Conservation (phyloP, 2,113 vertebrate species). For the Psilopsiagon aurifrons region DNA sequence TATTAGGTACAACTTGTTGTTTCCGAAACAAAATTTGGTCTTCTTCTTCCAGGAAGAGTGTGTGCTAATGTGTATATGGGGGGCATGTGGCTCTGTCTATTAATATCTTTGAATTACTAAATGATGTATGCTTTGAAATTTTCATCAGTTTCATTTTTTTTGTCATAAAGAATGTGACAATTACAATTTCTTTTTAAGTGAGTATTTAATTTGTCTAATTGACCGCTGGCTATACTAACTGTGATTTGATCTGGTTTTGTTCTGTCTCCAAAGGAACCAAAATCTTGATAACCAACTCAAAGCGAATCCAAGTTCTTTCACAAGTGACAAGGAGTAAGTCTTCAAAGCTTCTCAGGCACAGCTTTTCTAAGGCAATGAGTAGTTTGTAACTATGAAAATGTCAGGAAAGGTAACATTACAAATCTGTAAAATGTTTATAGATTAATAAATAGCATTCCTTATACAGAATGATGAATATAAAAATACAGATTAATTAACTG, state of each 20-base stretch:
- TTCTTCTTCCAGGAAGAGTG: neutral
- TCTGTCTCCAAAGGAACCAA: conserved; percentile 44
- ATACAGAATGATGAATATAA: neutral
- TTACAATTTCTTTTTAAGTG: neutral
- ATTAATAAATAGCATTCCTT: neutral
- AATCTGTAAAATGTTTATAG: neutral
- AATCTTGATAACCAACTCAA: neutral
- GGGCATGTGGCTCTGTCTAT: neutral
- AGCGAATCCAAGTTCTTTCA: neutral
- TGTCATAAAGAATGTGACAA: neutral
- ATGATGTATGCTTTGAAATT: neutral
- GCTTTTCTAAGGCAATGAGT: neutral
- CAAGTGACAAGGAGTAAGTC: conserved; percentile 26
- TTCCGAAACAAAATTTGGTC: neutral
- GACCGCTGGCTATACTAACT: neutral
- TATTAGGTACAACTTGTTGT: neutral
- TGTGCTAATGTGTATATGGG: neutral
- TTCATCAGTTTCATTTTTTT: neutral
- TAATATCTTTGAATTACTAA: neutral
- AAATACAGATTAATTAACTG: neutral
- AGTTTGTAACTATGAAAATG: neutral
- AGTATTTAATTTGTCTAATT: neutral
- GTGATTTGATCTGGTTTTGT: neutral
- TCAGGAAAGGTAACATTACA: neutral
- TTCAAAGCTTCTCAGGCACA: neutral